Percentiles rank a stretch among this genome's conserved stretches.
phyloP scores from a whole-genome alignment of 2,797 vertebrate species.

The Tinamus major region DNA sequence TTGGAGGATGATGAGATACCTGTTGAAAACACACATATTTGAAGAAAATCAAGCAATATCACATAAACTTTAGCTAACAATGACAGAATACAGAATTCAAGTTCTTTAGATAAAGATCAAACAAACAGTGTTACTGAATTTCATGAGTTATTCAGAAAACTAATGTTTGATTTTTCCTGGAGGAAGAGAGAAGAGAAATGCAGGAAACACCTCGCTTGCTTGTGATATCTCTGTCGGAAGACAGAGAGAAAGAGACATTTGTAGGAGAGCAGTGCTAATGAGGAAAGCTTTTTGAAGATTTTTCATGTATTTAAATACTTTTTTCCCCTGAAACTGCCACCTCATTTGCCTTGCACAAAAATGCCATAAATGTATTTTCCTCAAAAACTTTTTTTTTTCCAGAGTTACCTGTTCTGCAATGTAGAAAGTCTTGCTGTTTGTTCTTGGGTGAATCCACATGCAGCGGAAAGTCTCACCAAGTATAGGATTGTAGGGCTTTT shows the following conservation, averaged over 20 bases:
- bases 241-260: background rate
- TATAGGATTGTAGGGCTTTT: slow-evolving; percentile 99
- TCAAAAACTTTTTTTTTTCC: background rate
- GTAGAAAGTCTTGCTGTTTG: slow-evolving; percentile 98
- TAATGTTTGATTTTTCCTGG: background rate
- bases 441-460: slow-evolving; percentile 95
- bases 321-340: background rate
- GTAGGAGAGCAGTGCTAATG: background rate
- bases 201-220: background rate
- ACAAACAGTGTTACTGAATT: background rate
- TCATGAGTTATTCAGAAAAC: background rate
- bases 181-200: background rate
- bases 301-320: background rate
- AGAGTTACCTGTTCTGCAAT: slow-evolving; percentile 92
- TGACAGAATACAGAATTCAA: background rate
- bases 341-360: background rate
- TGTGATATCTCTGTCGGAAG: background rate
- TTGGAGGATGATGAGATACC: slow-evolving; percentile 98
- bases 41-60: background rate
- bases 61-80: background rate
- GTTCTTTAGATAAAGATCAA: background rate
- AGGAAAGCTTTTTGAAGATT: background rate
- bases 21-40: slow-evolving; percentile 57
- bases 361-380: background rate
- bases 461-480: slow-evolving; percentile 97